A percentile compares a stretch with the other conserved stretches of the same genome.
Conservation (phyloP, 1,140 invertebrate genomes). For the Harpegnathos saltator region DNA sequence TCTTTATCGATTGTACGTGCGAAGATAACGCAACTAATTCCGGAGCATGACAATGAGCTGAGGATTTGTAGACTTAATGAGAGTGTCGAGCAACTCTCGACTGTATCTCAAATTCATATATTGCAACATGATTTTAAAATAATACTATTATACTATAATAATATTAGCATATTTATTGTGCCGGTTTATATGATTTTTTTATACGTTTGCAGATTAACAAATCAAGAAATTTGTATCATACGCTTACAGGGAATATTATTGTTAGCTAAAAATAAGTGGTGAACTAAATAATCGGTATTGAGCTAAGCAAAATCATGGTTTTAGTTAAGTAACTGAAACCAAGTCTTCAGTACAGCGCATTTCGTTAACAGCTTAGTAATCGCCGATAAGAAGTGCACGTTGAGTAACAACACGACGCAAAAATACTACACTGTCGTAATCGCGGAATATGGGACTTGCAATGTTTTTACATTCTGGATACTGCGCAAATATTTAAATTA, state of each 20-base stretch:
- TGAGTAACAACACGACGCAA: slow-evolving; percentile 11
- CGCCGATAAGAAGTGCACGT: slow-evolving; percentile 17
- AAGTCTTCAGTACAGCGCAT: background rate
- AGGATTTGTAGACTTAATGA: background rate
- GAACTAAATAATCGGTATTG: background rate
- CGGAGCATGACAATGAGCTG: background rate
- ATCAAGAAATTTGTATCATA: too few species aligned
- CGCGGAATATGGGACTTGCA: background rate
- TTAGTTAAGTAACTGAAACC: slow-evolving; percentile 34
- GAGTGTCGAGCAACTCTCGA: too few species aligned
- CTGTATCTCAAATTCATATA: background rate
- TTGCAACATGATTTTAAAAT: background rate
- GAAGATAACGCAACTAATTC: background rate
- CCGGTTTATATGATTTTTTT: too few species aligned
- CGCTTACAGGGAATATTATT: background rate
- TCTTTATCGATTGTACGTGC: background rate
- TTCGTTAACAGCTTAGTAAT: slow-evolving; percentile 30
- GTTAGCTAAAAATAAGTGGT: background rate
- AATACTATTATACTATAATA: background rate
- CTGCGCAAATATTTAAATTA: slow-evolving; percentile 31
- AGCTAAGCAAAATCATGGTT: background rate
- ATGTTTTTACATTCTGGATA: background rate
- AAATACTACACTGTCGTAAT: background rate
- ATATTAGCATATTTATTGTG: too few species aligned
- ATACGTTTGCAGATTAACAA: too few species aligned